These are phyloP conservation scores for Acanthococcus lagerstroemiae DNA, from an alignment of 2,888 invertebrate species.

Conservation along the genomic window DNA sequence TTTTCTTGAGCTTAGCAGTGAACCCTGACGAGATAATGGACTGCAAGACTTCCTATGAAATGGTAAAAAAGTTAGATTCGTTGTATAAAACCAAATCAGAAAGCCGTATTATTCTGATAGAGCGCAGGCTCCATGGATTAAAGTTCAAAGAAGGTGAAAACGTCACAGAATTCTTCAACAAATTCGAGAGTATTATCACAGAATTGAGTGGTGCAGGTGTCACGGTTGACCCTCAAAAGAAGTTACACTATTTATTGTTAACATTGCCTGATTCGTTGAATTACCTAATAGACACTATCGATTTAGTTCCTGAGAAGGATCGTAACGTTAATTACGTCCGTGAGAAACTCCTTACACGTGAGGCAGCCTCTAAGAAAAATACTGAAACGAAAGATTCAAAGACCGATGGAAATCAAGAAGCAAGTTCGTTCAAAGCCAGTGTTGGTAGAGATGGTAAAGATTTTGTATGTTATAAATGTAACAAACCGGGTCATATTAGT, in stretches of 20 bases:
- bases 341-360: not conserved
- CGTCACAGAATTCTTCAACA: not conserved
- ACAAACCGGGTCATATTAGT: not conserved
- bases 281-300: not conserved
- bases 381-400: not conserved
- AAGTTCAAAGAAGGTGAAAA: not conserved
- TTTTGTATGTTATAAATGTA: not conserved
- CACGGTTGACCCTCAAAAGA: not conserved
- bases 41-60: not conserved
- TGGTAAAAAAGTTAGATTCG: conserved; percentile 3
- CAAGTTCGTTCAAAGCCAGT: not conserved
- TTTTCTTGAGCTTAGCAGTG: not conserved
- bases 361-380: not conserved
- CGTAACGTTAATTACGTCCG: not conserved
- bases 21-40: not conserved
- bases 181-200: not conserved
- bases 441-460: not conserved
- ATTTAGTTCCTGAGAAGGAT: not conserved
- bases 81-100: not conserved
- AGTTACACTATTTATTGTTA: conserved; percentile 1
- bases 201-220: not conserved
- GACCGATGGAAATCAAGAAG: not conserved
- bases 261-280: not conserved
- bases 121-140: not conserved
- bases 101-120: not conserved